phyloP scores from a whole-genome alignment of 2,113 vertebrate genomes.

The Lamprologus ornatipinnis region DNA sequence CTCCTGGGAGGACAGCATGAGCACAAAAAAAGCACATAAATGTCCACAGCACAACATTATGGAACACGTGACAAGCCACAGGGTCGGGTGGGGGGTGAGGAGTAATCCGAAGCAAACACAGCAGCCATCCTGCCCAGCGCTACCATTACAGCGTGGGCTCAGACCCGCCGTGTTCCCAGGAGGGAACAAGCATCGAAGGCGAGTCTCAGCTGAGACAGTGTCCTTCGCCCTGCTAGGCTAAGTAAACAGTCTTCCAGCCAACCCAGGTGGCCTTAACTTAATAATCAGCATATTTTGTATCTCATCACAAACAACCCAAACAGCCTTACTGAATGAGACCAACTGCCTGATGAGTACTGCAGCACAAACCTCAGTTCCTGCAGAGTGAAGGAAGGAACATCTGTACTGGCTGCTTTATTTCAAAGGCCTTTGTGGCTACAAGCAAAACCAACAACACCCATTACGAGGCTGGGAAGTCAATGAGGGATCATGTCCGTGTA shows the following conservation, averaged over 20 bases:
- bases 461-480: background rate
- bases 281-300: background rate
- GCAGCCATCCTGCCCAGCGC: no score
- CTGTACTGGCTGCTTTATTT: background rate
- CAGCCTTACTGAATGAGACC: background rate
- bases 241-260: background rate
- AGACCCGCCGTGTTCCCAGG: no score
- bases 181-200: no score
- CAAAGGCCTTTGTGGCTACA: background rate
- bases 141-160: no score
- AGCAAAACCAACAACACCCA: background rate
- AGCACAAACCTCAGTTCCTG: background rate
- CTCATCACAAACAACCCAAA: background rate
- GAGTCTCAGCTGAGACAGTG: background rate
- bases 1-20: no score
- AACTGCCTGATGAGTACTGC: fast-evolving
- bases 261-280: background rate
- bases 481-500: background rate
- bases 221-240: background rate
- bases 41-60: no score
- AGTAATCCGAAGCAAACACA: fast-evolving
- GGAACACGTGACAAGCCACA: fast-evolving
- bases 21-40: no score
- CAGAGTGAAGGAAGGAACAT: background rate
- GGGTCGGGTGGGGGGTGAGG: no score